Evolutionary conservation across 2,888 invertebrate genomes (phyloP).

Genomic region (Cephonodes hylas): DNA sequence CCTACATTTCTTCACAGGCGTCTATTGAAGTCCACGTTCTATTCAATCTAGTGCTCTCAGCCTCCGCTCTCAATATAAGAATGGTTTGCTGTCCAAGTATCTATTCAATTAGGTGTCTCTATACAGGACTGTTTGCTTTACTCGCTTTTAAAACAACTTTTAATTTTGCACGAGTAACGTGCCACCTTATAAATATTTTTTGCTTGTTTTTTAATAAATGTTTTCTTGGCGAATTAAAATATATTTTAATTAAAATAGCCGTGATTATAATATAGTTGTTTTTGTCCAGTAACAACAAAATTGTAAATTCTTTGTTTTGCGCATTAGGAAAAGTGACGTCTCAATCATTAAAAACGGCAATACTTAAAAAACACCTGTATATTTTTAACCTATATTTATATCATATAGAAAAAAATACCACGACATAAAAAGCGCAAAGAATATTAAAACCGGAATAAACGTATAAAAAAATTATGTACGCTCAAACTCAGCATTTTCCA

Average conservation of each 20-base stretch:
- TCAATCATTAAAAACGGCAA: too few species aligned
- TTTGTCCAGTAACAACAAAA: too few species aligned
- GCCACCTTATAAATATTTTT: not conserved
- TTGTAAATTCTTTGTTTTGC: too few species aligned
- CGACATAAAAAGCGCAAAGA: not conserved
- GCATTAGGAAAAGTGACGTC: too few species aligned
- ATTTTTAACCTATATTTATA: too few species aligned
- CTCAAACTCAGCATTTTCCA: slow-evolving; percentile 6
- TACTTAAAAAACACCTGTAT: too few species aligned
- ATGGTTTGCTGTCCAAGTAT: not conserved
- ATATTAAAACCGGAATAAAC: not conserved
- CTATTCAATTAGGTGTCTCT: not conserved
- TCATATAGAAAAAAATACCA: too few species aligned
- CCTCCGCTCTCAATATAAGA: not conserved
- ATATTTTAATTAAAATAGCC: not conserved
- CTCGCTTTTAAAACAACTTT: not conserved
- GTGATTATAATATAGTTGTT: too few species aligned
- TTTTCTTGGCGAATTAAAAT: not conserved
- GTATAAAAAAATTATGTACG: not conserved
- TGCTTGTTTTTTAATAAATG: not conserved
- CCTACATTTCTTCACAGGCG: not conserved
- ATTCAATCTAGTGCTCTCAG: not conserved
- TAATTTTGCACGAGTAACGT: not conserved
- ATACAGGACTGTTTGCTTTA: not conserved
- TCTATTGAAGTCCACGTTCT: not conserved